These are phyloP conservation scores for Pomatorhinus ruficollis DNA, from an alignment of 2,113 vertebrate species.

Conservation along the genomic window DNA sequence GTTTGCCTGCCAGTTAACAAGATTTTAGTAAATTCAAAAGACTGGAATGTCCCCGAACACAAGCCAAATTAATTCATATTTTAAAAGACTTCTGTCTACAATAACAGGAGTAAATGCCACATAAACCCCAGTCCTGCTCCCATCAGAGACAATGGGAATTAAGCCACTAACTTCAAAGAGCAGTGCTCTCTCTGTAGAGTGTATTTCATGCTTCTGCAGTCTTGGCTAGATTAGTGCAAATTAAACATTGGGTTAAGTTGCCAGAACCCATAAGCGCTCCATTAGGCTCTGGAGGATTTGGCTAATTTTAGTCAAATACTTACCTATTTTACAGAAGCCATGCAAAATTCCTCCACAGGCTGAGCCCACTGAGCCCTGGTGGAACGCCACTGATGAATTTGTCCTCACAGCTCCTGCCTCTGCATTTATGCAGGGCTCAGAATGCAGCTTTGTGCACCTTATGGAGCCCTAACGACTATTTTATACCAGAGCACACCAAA, in stretches of 20 bases:
- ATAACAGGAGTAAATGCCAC: slow-evolving; percentile 26
- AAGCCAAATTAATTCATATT: slow-evolving; percentile 19
- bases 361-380: not conserved
- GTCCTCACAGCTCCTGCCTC: not conserved
- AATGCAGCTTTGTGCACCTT: not conserved
- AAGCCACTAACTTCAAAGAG: slow-evolving; percentile 61
- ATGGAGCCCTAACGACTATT: not conserved
- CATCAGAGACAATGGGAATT: slow-evolving; percentile 62
- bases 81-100: slow-evolving; percentile 15
- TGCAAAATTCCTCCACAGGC: slow-evolving; percentile 22
- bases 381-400: not conserved
- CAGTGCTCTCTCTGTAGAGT: slow-evolving; percentile 28
- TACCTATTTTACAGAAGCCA: slow-evolving; percentile 43
- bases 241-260: slow-evolving; percentile 66
- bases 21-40: not conserved
- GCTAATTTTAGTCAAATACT: slow-evolving; percentile 67
- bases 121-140: slow-evolving; percentile 28
- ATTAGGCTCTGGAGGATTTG: slow-evolving; percentile 67
- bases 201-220: slow-evolving; percentile 59
- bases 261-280: slow-evolving; percentile 51
- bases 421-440: not conserved
- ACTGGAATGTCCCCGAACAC: not conserved
- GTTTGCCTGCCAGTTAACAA: not conserved
- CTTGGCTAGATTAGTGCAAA: slow-evolving; percentile 69
- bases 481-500: not conserved